phyloP scores from a whole-genome alignment of 2,888 invertebrate species.

The Patella pellucida region DNA sequence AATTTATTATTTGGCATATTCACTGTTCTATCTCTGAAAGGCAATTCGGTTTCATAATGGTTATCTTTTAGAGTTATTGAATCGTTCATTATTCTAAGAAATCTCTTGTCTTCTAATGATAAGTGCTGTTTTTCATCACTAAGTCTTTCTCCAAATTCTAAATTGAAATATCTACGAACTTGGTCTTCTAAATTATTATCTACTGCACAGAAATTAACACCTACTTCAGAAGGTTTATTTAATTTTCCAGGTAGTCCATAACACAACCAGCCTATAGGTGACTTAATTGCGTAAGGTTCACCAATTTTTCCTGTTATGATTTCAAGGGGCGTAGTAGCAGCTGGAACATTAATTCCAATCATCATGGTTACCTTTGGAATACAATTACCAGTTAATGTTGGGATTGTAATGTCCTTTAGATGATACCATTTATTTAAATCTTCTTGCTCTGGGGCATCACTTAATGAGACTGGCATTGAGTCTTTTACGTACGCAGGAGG shows the following conservation, averaged over 20 bases:
- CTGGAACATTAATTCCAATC: not conserved
- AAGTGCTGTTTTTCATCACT: not conserved
- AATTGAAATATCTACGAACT: not conserved
- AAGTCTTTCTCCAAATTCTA: not conserved
- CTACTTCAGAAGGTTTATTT: no score
- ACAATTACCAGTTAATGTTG: no score
- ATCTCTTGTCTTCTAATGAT: constrained; percentile 22
- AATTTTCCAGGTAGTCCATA: not conserved
- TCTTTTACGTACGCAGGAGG: no score
- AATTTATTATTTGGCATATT: constrained; percentile 20
- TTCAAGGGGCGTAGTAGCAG: not conserved
- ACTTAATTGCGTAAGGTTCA: not conserved
- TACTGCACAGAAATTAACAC: no score
- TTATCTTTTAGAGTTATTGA: constrained; percentile 3
- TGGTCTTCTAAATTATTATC: not conserved
- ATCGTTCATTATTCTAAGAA: constrained; percentile 12
- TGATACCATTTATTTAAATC: no score
- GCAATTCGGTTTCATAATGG: constrained; percentile 21
- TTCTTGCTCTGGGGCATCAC: no score
- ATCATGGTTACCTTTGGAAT: not conserved
- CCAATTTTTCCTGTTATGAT: not conserved
- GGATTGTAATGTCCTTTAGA: no score
- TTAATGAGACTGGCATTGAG: no score
- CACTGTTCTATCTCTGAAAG: constrained; percentile 3
- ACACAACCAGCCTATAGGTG: not conserved